Evolutionary conservation across 2,113 vertebrate species (phyloP).

Genomic region (Planiliza haematocheilus): DNA sequence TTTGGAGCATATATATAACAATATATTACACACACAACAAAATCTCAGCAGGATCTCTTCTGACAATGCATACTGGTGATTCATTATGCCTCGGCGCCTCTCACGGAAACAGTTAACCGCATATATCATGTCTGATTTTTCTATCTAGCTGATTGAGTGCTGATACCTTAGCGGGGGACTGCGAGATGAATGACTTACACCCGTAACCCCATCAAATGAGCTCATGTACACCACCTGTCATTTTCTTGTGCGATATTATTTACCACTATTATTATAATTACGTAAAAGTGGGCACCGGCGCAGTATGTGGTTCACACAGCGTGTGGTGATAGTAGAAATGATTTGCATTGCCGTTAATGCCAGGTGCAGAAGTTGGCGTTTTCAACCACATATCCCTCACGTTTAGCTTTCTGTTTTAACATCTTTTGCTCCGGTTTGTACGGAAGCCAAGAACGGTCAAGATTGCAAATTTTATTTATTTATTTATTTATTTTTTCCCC

Average conservation of each 20-base stretch:
- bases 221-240: not conserved
- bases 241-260: not conserved
- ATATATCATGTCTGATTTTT: not conserved
- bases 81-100: constrained; percentile 5
- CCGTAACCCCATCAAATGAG: not conserved
- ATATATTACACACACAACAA: not conserved
- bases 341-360: no score
- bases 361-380: no score
- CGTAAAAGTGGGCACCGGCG: not conserved
- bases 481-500: no score
- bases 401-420: no score
- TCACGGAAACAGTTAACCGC: constrained; percentile 1
- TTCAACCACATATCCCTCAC: no score
- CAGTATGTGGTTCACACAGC: not conserved
- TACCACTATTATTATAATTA: not conserved
- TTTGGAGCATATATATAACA: not conserved
- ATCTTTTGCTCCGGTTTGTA: no score
- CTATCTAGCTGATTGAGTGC: not conserved
- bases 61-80: constrained; percentile 8
- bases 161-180: not conserved
- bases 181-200: not conserved
- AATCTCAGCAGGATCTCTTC: not conserved
- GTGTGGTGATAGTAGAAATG: no score
- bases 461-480: no score
- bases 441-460: no score